These are phyloP conservation scores for Coecobrya sp. DNA, from an alignment of 2,888 invertebrate genomes.

Conservation along the genomic window DNA sequence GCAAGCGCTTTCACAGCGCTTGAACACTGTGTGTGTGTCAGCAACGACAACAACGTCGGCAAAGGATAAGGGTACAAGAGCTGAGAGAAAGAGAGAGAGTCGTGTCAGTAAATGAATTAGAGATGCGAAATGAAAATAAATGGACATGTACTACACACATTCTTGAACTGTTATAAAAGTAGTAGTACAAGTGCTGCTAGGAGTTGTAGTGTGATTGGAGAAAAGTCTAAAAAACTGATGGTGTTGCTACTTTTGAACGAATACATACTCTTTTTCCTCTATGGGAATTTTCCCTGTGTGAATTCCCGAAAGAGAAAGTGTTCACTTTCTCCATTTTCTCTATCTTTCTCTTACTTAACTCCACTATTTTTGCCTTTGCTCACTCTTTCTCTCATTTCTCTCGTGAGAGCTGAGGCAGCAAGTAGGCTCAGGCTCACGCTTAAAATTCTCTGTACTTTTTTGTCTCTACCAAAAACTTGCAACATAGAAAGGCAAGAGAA, in stretches of 20 bases:
- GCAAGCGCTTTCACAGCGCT: background rate
- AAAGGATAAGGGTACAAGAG: background rate
- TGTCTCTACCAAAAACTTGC: background rate
- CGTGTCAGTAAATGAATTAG: constrained; percentile 69
- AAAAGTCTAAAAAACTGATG: background rate
- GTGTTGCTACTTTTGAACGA: constrained; percentile 1
- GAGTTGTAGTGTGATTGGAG: constrained; percentile 6
- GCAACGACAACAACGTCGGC: constrained; percentile 10
- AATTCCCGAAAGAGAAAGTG: constrained; percentile 43
- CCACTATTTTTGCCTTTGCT: background rate
- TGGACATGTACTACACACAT: constrained; percentile 50
- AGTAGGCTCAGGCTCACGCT: background rate
- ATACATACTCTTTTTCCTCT: background rate
- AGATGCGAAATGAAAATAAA: constrained; percentile 70
- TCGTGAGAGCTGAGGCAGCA: constrained; percentile 39
- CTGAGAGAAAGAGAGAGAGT: constrained; percentile 34
- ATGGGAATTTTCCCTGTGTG: constrained; percentile 34
- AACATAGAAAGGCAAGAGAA: background rate
- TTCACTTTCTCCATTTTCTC: constrained; percentile 33
- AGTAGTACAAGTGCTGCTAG: background rate
- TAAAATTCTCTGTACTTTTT: background rate
- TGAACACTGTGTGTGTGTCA: constrained; percentile 1
- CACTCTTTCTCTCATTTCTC: background rate
- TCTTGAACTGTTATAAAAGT: constrained; percentile 25
- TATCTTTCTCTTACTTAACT: background rate